Percentiles rank a stretch among this genome's conserved stretches.
phyloP scores from a whole-genome alignment of 1,140 invertebrate species.

The Drosophila eugracilis region DNA sequence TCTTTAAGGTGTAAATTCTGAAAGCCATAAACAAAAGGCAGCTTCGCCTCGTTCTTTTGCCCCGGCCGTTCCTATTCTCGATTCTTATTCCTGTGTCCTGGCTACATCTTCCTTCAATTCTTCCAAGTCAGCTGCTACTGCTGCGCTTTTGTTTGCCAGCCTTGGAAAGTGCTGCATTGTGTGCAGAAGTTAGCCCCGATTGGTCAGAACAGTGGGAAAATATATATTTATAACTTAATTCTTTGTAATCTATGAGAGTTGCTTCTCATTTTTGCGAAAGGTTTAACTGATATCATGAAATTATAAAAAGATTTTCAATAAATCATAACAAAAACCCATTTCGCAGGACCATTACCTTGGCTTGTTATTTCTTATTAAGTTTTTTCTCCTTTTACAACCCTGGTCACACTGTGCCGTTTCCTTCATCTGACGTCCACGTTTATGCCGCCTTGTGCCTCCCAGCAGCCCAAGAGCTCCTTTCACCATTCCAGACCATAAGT shows the following conservation, averaged over 20 bases:
- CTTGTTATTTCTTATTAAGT: too few species aligned
- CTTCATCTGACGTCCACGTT: slow-evolving; percentile 36
- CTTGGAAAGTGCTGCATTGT: slow-evolving; percentile 74
- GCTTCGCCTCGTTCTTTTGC: slow-evolving; percentile 13
- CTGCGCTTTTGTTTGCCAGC: slow-evolving; percentile 74
- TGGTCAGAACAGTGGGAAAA: slow-evolving; percentile 31
- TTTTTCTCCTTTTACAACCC: background rate
- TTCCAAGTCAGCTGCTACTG: slow-evolving; percentile 50
- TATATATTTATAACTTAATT: too few species aligned
- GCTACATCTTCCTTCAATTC: slow-evolving; percentile 12
- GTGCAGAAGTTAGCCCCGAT: slow-evolving; percentile 38
- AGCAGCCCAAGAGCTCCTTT: slow-evolving; percentile 5
- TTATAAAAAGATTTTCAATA: too few species aligned
- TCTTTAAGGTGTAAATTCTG: slow-evolving; percentile 81
- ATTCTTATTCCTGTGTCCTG: slow-evolving; percentile 11
- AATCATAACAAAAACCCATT: too few species aligned
- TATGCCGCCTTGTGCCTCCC: slow-evolving; percentile 32
- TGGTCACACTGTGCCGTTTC: slow-evolving; percentile 23
- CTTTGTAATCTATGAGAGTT: too few species aligned
- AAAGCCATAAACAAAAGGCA: slow-evolving; percentile 77
- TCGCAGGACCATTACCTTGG: too few species aligned
- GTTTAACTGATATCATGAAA: too few species aligned
- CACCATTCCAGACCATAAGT: slow-evolving; percentile 32
- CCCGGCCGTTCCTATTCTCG: slow-evolving; percentile 28
- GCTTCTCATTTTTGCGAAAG: too few species aligned